Evolutionary conservation across 64 coral and sea anemone genomes (phyloP).

Genomic region (Dendrophyllia cribrosa): DNA sequence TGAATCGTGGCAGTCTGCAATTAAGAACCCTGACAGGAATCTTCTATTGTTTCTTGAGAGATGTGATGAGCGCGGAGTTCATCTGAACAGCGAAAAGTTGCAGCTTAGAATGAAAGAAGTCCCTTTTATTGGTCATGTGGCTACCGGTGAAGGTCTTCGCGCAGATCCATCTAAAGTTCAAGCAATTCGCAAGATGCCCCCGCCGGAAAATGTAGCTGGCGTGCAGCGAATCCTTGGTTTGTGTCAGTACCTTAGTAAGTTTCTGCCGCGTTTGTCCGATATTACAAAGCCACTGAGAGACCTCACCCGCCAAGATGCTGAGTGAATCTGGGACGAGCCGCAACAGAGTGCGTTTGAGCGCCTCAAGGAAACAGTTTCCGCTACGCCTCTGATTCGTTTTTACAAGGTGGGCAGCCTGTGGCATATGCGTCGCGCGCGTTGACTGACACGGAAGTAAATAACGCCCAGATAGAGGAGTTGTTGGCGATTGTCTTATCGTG

Average conservation of each 20-base stretch:
- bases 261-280: neutral
- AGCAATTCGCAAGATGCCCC: slow-evolving; percentile 3
- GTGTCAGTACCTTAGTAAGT: neutral
- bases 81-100: neutral
- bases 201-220: neutral
- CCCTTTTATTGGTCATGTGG: slow-evolving; percentile 11
- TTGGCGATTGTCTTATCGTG: neutral
- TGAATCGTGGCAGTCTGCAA: neutral
- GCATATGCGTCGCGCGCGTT: neutral
- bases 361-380: slow-evolving; percentile 8
- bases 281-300: slow-evolving; percentile 17
- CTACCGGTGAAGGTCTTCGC: slow-evolving; percentile 1
- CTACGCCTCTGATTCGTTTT: slow-evolving; percentile 7
- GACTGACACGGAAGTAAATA: neutral
- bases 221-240: slow-evolving; percentile 2
- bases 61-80: slow-evolving; percentile 26
- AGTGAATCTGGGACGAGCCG: slow-evolving; percentile 18
- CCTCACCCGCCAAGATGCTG: slow-evolving; percentile 10
- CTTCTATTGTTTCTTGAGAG: neutral
- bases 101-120: slow-evolving; percentile 4
- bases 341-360: slow-evolving; percentile 16
- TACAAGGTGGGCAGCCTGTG: neutral
- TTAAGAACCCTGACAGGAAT: neutral
- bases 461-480: neutral
- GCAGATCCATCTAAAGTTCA: slow-evolving; percentile 21